Conservation (phyloP, 1,140 invertebrate genomes). For the Diabrotica virgifera region DNA sequence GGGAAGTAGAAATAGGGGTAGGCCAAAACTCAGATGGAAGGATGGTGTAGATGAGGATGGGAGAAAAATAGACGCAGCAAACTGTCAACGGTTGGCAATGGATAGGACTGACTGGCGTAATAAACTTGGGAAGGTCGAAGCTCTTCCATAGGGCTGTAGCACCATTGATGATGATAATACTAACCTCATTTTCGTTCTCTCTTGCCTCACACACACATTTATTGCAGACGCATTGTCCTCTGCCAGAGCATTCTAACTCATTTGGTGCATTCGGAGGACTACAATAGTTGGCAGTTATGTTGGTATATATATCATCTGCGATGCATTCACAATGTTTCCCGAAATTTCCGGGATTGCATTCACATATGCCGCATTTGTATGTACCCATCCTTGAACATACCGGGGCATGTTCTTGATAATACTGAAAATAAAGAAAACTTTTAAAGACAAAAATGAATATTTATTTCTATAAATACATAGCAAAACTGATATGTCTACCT, state of each 20-base stretch:
- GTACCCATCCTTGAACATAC: conserved; percentile 54
- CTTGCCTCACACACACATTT: conserved; percentile 59
- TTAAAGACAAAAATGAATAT: no score
- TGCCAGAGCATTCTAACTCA: conserved; percentile 57
- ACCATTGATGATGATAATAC: no score
- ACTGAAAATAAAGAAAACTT: conserved; percentile 38
- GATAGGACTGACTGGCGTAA: no score
- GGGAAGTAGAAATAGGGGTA: no score
- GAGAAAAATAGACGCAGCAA: no score
- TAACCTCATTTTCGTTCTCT: conserved; percentile 27
- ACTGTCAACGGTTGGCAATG: no score
- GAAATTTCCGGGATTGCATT: conserved; percentile 61
- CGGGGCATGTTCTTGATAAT: conserved; percentile 46
- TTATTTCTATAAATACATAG: no score
- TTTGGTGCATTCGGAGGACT: conserved; percentile 61
- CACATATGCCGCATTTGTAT: conserved; percentile 70
- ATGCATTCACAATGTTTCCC: conserved; percentile 71
- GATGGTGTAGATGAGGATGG: no score
- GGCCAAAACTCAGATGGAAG: no score
- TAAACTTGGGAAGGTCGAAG: no score
- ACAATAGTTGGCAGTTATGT: conserved; percentile 30
- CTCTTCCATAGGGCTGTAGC: no score
- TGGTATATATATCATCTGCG: conserved; percentile 24
- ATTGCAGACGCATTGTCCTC: conserved; percentile 64
- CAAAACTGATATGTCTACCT: no score